Base-by-base conservation (phyloP, 2,888 invertebrate species). In the Eupithecia subfuscata region DNA sequence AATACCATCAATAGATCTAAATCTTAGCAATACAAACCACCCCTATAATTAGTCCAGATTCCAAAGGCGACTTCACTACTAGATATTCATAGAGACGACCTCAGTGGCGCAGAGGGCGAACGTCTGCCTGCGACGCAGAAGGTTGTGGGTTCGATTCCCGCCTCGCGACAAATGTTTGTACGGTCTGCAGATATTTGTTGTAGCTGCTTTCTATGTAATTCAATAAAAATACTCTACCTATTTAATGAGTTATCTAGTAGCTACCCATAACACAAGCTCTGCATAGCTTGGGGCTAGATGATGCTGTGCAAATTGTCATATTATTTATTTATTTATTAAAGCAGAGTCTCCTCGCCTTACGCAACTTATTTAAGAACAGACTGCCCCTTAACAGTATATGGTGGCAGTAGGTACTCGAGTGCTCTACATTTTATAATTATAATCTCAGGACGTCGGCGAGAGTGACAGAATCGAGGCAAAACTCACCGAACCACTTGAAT, bases 371-470 rank as follows among this genome's bases (percentile, higher is more conserved):
- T 60, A 71, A 68, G 69, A 67, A 60, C 52, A 60, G 40, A 68
- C 75, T 37, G 73, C 68, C 69, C 76, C 78, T 79, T 79, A 76
- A 79, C 75, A 72, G 75, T 75, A 73, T 73, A 73, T 43, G 73
- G 60, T 70, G 69, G 52, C 22, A 22, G 52, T 48, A 48, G 48
- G 43, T 70, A 74, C 70, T 70, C 60, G 69, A 75, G 37, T 74
- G 84, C 81, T 83, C 83, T 75, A 84, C 82, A 84, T 82, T 82
- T 84, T 78, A 79, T 83, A 83, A 84, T 83, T 80, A 82, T 80
- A 80, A 83, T 82, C 81, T 79, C 80, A 80, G 78, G 79, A 81
- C 79, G 75, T 77, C 75, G 71, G 73, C 70, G 63, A 68, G 76
- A 71, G 69, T 76, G 79, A 80, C 81, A 74, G 78, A 78, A 75